phyloP scores from a whole-genome alignment of 1,140 invertebrate species.

The Megalonaias nervosa region DNA sequence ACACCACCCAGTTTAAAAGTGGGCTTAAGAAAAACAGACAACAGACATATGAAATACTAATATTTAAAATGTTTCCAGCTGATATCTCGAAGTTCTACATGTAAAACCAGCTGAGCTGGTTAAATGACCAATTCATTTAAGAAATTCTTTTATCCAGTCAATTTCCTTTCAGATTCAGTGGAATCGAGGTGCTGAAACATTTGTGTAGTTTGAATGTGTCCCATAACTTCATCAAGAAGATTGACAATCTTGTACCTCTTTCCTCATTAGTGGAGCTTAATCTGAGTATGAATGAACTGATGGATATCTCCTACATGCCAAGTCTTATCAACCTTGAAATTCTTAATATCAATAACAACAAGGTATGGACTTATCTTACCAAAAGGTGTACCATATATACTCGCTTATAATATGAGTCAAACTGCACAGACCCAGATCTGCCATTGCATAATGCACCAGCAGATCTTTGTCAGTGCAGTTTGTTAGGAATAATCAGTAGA shows the following conservation, averaged over 20 bases:
- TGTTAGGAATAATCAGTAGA: too few species aligned
- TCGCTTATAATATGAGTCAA: background rate
- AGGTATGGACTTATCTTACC: constrained; percentile 42
- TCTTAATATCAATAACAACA: constrained; percentile 64
- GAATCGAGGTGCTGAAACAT: constrained; percentile 58
- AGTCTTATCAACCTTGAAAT: constrained; percentile 57
- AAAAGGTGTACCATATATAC: background rate
- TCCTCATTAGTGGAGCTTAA: constrained; percentile 56
- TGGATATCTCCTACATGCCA: constrained; percentile 59
- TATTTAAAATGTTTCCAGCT: too few species aligned
- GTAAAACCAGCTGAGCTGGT: too few species aligned
- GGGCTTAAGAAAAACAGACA: too few species aligned
- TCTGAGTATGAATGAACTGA: constrained; percentile 64
- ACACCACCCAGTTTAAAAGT: too few species aligned
- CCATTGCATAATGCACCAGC: too few species aligned
- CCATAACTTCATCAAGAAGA: constrained; percentile 58
- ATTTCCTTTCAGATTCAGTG: constrained; percentile 51
- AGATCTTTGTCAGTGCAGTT: too few species aligned
- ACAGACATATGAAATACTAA: too few species aligned
- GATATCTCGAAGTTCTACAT: too few species aligned
- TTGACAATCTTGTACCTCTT: constrained; percentile 49
- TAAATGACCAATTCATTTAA: too few species aligned
- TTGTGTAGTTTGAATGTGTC: constrained; percentile 61
- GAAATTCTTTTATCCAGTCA: background rate
- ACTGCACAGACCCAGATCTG: too few species aligned